Evolutionary conservation across 2,113 vertebrate genomes (phyloP), one percentile per base, ranked within the genome.

Genomic region (Pardalotus punctatus): DNA sequence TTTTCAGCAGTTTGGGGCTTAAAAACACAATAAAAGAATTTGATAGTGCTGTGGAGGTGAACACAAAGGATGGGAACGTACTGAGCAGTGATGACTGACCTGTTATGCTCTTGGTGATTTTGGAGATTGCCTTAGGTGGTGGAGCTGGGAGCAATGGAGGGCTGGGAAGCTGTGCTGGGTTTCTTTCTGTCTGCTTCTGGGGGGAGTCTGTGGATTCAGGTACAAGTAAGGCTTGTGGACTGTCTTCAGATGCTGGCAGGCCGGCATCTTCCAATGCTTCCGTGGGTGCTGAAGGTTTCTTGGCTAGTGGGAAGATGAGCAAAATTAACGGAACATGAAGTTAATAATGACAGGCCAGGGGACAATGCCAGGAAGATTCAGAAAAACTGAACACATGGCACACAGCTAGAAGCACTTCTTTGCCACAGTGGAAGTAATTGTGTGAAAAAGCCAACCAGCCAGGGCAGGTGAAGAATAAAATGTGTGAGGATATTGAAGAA

Each of bases 191-290:
- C 88, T 94, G 74, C 82, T 97, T 95, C 81, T 96, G 96, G 47
- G 98, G 97, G 51, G 98, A 97, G 27, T 98, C 97, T 60, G 81
- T 88, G 83, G 97, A 82, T 93, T 98, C 97, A n/a, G 97, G 85
- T 91, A 93, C 93, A 48, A 98, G 96, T 98, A 97, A 98, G 98
- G 98, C 98, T 97, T 98, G 97, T 92, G 98, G 88, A 94, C 94
- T 96, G 89, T 98, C 97, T 15, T 97, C 97, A 12, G 95, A 61
- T 82, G 93, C 36, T 67, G 96, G 77, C 85, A 94, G 92, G 94
- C 93, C 47, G 77, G 93, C 80, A 6, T 97, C 97, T 50, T 97
- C 93, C 54, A 85, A 48, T 57, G 97, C 98, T 54, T 95, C 96
- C 9, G 86, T 92, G 90, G 97, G 81, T 25, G 90, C 88, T 73